Conservation (phyloP, 2,797 vertebrate genomes). For the Tokudaia muenninki region DNA sequence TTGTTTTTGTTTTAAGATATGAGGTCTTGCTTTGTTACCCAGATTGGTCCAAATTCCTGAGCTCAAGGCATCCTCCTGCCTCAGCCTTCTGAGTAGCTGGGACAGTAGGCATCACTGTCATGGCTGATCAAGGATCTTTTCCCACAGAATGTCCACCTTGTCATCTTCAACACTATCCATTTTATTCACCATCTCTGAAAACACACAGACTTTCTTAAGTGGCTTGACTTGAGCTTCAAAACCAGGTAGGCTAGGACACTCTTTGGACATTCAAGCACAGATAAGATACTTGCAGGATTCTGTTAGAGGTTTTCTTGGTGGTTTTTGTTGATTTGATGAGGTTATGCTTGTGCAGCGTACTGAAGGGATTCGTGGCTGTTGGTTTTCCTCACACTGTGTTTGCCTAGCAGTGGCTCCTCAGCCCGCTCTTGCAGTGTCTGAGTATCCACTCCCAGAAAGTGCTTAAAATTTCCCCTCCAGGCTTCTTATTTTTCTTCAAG, state of each 20-base stretch:
- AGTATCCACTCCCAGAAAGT: slow-evolving; percentile 59
- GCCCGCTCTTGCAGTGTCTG: slow-evolving; percentile 50
- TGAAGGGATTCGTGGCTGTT: neutral
- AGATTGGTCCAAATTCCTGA: neutral
- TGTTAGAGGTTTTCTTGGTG: slow-evolving; percentile 40
- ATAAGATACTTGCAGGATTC: neutral
- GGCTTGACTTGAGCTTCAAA: slow-evolving; percentile 58
- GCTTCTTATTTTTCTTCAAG: slow-evolving; percentile 59
- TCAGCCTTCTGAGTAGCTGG: neutral
- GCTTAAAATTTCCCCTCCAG: slow-evolving; percentile 35
- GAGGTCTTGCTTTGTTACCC: neutral
- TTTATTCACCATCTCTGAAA: slow-evolving; percentile 13
- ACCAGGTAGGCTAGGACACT: neutral
- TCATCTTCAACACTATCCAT: neutral
- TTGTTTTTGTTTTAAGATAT: neutral
- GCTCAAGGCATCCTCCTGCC: neutral
- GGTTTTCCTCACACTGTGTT: neutral
- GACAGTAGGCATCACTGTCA: neutral
- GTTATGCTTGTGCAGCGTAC: neutral
- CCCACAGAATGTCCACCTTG: slow-evolving; percentile 6
- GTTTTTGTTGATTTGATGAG: slow-evolving; percentile 21
- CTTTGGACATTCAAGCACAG: neutral
- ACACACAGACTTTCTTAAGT: slow-evolving; percentile 38
- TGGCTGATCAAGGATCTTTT: neutral
- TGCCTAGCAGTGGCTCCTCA: neutral